Conservation (phyloP, 2,888 invertebrate species). For the Oxytorus armatus region DNA sequence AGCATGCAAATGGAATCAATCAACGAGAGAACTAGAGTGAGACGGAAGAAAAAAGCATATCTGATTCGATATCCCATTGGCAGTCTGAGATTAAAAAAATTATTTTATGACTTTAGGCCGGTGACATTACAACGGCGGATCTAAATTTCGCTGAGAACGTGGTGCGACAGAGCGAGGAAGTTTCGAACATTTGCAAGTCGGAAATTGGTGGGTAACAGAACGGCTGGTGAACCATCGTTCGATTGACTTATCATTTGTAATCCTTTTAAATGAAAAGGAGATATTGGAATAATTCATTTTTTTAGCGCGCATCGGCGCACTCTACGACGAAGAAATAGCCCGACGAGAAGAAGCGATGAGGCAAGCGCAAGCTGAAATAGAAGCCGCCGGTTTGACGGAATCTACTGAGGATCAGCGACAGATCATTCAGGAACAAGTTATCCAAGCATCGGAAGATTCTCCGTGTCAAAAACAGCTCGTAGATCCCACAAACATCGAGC, state of each 20-base stretch:
- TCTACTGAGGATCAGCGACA: constrained; percentile 24
- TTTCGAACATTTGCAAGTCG: constrained; percentile 73
- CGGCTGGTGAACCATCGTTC: no score
- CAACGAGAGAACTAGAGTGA: constrained; percentile 78
- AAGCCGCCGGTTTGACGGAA: constrained; percentile 60
- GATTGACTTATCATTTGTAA: background rate
- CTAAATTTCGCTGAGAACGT: constrained; percentile 76
- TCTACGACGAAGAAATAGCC: constrained; percentile 75
- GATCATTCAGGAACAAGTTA: constrained; percentile 31
- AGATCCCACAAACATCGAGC: background rate
- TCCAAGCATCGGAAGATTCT: background rate
- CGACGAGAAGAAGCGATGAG: constrained; percentile 85
- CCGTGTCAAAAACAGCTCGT: background rate
- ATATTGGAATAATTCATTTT: background rate
- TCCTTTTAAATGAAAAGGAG: background rate
- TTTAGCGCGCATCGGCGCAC: constrained; percentile 75
- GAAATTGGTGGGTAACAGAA: constrained; percentile 76
- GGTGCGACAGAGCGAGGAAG: constrained; percentile 75
- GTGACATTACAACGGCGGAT: constrained; percentile 77
- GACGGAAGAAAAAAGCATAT: no score
- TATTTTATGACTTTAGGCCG: constrained; percentile 71
- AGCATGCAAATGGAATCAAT: constrained; percentile 78
- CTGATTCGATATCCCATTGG: no score
- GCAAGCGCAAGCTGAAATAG: constrained; percentile 83
- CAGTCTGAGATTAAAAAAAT: background rate